Base-by-base conservation (phyloP, 2,888 invertebrate species). In the Andrena minutula region DNA sequence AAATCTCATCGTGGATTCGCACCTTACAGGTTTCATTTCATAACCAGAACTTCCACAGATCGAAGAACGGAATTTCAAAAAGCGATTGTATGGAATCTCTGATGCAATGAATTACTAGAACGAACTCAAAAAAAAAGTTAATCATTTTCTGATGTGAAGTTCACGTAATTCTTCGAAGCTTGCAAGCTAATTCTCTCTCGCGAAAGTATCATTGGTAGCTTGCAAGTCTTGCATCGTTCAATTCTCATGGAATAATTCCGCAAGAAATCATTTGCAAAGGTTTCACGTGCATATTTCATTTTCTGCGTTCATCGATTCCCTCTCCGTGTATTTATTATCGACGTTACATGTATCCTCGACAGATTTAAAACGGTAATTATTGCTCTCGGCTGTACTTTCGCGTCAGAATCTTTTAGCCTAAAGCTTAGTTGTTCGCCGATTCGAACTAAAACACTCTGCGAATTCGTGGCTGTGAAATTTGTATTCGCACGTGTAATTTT, bases 391-490 rank as follows among this genome's bases (percentile, higher is more conserved):
- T 78, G 30, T 20, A 41, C 23, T 78, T 51, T 61, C n/a, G 3
- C 2, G 26, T 64, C 8, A 16, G 56, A 78, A n/a, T 47, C 63
- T 51, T 32, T 53, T 23, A 41, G 26, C 26, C 51, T 26, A 35
- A 28, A 56, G 60, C 63, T 28, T 60, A 16, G 71, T 66, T 73
- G 64, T n/a, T 51, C 12, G n/a, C 35, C 35, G 41, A 53, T 65
- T 60, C 61, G 16, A 68, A 53, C 35, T 65, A 53, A 51, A 58
- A 63, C 51, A 47, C 26, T 65, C 80, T 65, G 53, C 51, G 78
- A 64, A 81, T 64, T 76, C 30, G 71, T 86, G 86, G 82, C 85
- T 86, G 86, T 86, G 82, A 87, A 76, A 75, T 79, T 76, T 79
- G 56, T 86, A 87, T 82, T 79, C 60, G 75, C 68, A 72, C 32